Percentiles rank a stretch among this genome's conserved stretches.
Evolutionary conservation across 2,888 invertebrate genomes (phyloP).

Genomic region (Patella caerulea): DNA sequence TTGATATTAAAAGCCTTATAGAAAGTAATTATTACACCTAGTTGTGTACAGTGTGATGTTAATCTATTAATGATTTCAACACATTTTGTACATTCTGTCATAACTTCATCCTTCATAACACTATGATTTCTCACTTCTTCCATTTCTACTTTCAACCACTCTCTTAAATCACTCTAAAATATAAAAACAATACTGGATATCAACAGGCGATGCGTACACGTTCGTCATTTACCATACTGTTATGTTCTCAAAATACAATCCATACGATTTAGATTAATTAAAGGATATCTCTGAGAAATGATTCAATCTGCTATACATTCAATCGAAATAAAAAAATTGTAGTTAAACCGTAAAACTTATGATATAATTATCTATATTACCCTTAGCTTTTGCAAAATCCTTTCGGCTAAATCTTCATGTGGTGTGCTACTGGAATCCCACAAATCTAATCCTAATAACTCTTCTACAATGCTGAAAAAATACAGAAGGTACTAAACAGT

Average conservation of each 20-base stretch:
- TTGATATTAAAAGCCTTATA: conserved; percentile 57
- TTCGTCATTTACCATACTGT: too few relatives aligned
- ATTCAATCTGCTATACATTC: too few relatives aligned
- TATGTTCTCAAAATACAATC: too few relatives aligned
- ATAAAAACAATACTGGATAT: neutral
- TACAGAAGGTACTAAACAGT: neutral
- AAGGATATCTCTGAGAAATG: too few relatives aligned
- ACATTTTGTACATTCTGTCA: conserved; percentile 52
- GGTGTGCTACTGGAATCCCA: conserved; percentile 53
- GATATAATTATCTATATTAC: too few relatives aligned
- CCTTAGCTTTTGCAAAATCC: conserved; percentile 42
- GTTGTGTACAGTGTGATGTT: conserved; percentile 49
- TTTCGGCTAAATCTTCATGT: conserved; percentile 44
- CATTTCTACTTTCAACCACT: conserved; percentile 48
- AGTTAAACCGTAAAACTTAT: too few relatives aligned
- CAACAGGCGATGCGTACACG: neutral
- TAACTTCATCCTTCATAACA: conserved; percentile 56
- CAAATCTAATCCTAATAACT: conserved; percentile 52
- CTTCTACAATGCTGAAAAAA: conserved; percentile 49
- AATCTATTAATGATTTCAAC: conserved; percentile 47
- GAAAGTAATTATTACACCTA: conserved; percentile 53
- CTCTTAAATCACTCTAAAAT: conserved; percentile 45
- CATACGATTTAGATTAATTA: too few relatives aligned
- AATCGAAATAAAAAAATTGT: too few relatives aligned
- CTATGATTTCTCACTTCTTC: conserved; percentile 39